Evolutionary conservation across 1,140 invertebrate genomes (phyloP), one percentile per base, ranked within the genome.

Genomic region (Meloidogyne chitwoodi): DNA sequence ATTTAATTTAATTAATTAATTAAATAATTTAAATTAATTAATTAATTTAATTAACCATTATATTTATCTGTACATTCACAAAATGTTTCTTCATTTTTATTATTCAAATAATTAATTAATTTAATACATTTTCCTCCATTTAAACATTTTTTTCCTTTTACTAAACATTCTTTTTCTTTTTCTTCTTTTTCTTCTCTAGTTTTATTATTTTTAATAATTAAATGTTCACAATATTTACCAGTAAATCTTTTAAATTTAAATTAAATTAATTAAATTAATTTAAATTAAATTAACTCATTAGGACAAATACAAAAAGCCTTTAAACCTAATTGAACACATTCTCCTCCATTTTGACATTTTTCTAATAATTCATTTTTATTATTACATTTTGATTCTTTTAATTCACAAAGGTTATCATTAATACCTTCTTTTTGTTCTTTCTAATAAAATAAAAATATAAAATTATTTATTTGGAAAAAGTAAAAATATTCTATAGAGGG

Each of bases 221-320:
- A 34, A 6, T 44, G 3, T 34, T 74, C 69, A 68, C 64, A 75
- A 26, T 12, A 22, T 27, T 12, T n/a, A 6, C 71, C 71, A 26
- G 2, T 14, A 63, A 65, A 73, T 22, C 68, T 70, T 3, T 16
- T 16, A 38, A 73, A 63, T 27, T 19, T 34, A 62, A 19, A 19
- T n/a, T n/a, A n/a, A n/a, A n/a, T 6, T 10, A 71, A 19, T 14
- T 8, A 34, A 14, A 63, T 74, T 29, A 0, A 12, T 71, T 72
- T 61, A 26, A 8, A 38, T 73, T 10, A n/a, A 38, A 41, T n/a
- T 38, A 19, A 74, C 64, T 26, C 69, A 12, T 19, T 69, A 14
- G 74, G 74, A 69, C 74, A 75, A 44, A 75, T 75, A 31, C 74
- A 75, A 68, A 75, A 75, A 62, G 29, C 12, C 26, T 61, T 67